These are phyloP conservation scores for Eubasilissa splendida DNA, from an alignment of 2,888 invertebrate genomes.

Conservation along the genomic window DNA sequence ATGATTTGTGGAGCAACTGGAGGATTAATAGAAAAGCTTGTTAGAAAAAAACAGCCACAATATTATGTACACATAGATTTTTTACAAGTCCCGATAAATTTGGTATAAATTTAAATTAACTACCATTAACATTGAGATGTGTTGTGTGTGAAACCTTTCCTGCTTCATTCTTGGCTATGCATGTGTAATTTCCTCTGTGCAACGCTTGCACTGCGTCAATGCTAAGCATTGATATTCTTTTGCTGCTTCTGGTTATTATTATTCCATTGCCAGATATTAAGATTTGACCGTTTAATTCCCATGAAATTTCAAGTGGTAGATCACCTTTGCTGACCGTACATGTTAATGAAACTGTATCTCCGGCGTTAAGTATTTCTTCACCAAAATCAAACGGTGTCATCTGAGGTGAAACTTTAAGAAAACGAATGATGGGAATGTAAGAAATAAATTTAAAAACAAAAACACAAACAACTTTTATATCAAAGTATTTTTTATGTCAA, in stretches of 20 bases:
- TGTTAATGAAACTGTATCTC: conserved; percentile 75
- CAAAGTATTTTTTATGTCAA: background rate
- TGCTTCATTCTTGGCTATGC: conserved; percentile 72
- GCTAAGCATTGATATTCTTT: conserved; percentile 71
- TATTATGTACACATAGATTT: conserved; percentile 49
- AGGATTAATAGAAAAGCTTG: conserved; percentile 42
- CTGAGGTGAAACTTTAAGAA: conserved; percentile 66
- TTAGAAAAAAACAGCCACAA: conserved; percentile 48
- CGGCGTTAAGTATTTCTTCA: conserved; percentile 76
- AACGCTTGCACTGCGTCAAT: conserved; percentile 74
- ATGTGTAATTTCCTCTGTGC: conserved; percentile 75
- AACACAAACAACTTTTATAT: background rate
- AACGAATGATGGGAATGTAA: conserved; percentile 49
- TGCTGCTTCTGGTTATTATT: conserved; percentile 67
- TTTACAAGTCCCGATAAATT: background rate
- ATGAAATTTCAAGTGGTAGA: conserved; percentile 77
- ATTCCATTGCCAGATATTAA: conserved; percentile 69
- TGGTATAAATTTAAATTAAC: conserved; percentile 46
- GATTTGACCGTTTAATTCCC: conserved; percentile 72
- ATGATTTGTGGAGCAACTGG: conserved; percentile 85
- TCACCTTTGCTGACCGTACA: conserved; percentile 81
- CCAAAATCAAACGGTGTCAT: conserved; percentile 74
- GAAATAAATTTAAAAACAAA: conserved; percentile 39
- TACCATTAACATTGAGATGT: conserved; percentile 72
- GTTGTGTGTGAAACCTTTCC: conserved; percentile 71